Evolutionary conservation across 2,888 invertebrate genomes (phyloP).

Genomic region (Lithophane socia): DNA sequence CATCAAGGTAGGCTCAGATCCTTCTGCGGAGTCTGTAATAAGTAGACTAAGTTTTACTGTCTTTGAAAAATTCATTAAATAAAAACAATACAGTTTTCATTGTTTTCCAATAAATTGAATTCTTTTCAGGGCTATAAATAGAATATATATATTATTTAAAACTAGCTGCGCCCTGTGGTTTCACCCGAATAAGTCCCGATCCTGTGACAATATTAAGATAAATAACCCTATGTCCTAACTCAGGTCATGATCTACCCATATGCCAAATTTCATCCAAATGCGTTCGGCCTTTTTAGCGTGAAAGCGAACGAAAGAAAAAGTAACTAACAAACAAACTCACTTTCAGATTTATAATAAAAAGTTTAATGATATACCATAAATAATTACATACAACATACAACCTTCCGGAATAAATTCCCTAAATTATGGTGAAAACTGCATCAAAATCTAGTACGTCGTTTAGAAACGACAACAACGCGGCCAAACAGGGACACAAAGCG

Average conservation of each 20-base stretch:
- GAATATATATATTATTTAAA: no score
- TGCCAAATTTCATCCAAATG: no score
- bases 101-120: neutral
- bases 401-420: neutral
- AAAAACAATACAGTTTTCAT: neutral
- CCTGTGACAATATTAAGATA: no score
- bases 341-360: neutral
- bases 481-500: no score
- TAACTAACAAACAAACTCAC: no score
- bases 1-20: slow-evolving; percentile 77
- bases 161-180: no score
- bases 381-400: neutral
- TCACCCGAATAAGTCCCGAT: no score
- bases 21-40: slow-evolving; percentile 77
- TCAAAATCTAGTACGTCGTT: neutral
- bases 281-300: no score
- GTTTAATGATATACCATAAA: neutral
- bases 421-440: neutral
- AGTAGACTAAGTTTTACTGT: neutral
- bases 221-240: no score
- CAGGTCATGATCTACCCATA: no score
- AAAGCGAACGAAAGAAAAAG: no score
- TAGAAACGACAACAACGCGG: neutral
- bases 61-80: neutral
- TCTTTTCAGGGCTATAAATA: neutral